Evolutionary conservation across 2,797 vertebrate species (phyloP).

Genomic region (Lophotriccus pileatus): DNA sequence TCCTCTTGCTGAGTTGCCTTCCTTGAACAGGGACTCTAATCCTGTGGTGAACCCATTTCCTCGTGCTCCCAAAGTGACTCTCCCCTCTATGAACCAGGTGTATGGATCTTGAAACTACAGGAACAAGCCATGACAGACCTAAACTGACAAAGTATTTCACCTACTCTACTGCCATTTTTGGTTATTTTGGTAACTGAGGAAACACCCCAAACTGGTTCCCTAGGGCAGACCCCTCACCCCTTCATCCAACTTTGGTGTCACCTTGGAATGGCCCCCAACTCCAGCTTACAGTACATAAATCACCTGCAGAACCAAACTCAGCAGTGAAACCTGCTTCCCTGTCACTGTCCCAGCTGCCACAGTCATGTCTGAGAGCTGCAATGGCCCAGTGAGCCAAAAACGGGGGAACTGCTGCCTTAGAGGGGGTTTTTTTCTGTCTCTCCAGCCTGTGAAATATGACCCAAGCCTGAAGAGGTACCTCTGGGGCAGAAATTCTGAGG

Average conservation of each 20-base stretch:
- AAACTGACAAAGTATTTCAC: neutral
- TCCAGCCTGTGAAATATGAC: neutral
- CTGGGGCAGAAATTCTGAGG: too few relatives aligned
- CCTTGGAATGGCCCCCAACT: neutral
- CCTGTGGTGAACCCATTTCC: neutral
- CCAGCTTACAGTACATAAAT: neutral
- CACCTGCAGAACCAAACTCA: neutral
- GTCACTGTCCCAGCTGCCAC: accelerated
- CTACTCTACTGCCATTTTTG: neutral
- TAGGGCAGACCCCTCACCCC: accelerated
- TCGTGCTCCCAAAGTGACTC: accelerated
- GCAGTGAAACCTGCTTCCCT: neutral
- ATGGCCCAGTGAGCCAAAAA: accelerated
- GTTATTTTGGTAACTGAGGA: neutral
- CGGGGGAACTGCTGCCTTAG: neutral
- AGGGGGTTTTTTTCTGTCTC: neutral
- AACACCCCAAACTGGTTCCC: neutral
- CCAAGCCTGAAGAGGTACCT: neutral
- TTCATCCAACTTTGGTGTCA: accelerated
- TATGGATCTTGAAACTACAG: neutral
- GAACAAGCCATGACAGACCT: neutral
- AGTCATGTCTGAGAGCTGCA: accelerated
- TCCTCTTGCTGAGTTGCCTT: neutral
- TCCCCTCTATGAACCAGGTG: neutral
- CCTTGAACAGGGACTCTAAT: neutral